phyloP scores from a whole-genome alignment of 1,140 invertebrate genomes.

The Ostrea edulis region DNA sequence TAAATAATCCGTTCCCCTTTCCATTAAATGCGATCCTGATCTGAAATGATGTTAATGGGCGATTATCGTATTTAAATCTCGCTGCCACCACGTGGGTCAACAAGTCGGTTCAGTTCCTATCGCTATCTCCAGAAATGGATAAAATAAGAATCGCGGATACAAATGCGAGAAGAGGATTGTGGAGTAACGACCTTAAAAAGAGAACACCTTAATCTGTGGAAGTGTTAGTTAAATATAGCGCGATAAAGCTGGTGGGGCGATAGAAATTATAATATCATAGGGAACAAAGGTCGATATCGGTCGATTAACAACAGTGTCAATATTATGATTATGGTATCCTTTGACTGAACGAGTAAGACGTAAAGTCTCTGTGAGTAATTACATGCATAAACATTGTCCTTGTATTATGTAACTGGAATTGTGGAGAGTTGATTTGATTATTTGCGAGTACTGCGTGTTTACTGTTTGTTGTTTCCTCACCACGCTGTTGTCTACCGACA shows the following conservation, averaged over 20 bases:
- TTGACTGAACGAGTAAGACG: no score
- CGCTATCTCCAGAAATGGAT: neutral
- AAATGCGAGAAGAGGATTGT: no score
- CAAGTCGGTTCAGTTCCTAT: neutral
- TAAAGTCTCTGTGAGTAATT: no score
- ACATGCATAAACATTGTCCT: no score
- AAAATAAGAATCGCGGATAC: no score
- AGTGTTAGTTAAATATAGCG: neutral
- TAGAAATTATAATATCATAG: neutral
- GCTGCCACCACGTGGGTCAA: neutral
- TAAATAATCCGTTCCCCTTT: neutral
- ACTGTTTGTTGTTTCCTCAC: no score
- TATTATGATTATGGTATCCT: neutral
- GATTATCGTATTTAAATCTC: constrained; percentile 18
- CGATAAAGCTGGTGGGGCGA: neutral
- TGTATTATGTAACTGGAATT: no score
- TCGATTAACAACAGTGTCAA: neutral
- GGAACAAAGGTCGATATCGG: neutral
- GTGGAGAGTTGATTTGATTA: no score
- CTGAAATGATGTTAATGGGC: neutral
- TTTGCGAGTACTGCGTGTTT: no score
- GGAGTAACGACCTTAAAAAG: no score
- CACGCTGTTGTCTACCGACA: no score
- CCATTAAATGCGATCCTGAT: neutral
- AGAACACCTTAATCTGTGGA: neutral